phyloP scores from a whole-genome alignment of 2,797 vertebrate genomes.

The Gymnodraco acuticeps region DNA sequence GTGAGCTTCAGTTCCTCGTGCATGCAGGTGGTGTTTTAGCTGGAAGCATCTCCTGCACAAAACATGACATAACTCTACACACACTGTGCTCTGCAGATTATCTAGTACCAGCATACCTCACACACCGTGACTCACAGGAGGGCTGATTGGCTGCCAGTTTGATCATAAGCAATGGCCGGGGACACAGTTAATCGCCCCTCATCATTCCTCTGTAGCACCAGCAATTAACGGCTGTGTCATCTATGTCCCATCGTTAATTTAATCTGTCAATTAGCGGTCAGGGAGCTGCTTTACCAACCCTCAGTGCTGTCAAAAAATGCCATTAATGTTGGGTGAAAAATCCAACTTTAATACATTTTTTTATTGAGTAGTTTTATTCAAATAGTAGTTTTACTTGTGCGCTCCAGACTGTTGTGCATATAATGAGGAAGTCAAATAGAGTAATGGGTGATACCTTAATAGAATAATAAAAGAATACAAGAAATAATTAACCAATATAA shows the following conservation, averaged over 20 bases:
- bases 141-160: constrained; percentile 58
- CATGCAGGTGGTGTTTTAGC: constrained; percentile 56
- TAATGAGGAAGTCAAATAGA: no score
- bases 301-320: constrained; percentile 25
- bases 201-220: constrained; percentile 56
- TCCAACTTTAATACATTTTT: no score
- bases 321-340: background rate
- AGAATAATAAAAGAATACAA: no score
- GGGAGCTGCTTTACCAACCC: constrained; percentile 20
- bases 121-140: constrained; percentile 30
- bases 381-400: no score
- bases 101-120: constrained; percentile 26
- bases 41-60: constrained; percentile 44
- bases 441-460: no score
- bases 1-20: constrained; percentile 40
- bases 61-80: constrained; percentile 37
- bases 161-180: constrained; percentile 57
- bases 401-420: no score
- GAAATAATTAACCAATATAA: no score
- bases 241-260: constrained; percentile 49
- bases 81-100: constrained; percentile 29
- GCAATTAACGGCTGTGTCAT: constrained; percentile 56
- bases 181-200: constrained; percentile 59
- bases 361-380: no score
- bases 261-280: constrained; percentile 40